Percentiles rank a stretch among this genome's conserved stretches.
Conservation (phyloP, 1,140 invertebrate genomes). For the Bombus ignitus region DNA sequence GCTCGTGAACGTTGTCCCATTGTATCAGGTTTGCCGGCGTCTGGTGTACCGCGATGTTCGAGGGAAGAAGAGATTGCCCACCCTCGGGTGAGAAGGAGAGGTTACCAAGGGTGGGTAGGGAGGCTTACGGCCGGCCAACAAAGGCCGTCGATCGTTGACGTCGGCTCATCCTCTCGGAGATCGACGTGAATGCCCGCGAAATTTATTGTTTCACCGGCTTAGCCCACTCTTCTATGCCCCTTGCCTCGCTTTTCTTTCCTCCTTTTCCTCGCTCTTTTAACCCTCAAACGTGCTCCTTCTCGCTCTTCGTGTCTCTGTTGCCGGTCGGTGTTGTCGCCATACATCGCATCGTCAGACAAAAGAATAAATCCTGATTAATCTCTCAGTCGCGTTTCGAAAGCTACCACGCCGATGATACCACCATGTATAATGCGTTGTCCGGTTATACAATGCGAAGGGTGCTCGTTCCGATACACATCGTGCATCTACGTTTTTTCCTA, state of each 20-base stretch:
- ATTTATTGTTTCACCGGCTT: constrained; percentile 82
- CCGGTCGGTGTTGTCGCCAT: constrained; percentile 45
- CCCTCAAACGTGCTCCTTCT: neutral
- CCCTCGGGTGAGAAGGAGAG: constrained; percentile 37
- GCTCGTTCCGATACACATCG: constrained; percentile 18
- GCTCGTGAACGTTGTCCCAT: constrained; percentile 73
- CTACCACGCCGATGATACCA: constrained; percentile 52
- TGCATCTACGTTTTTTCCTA: neutral
- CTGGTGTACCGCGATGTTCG: constrained; percentile 50
- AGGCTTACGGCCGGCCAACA: constrained; percentile 74
- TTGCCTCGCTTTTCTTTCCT: neutral
- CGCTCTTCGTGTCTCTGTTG: constrained; percentile 21
- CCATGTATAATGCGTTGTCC: constrained; percentile 25
- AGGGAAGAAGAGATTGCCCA: constrained; percentile 37
- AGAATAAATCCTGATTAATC: constrained; percentile 83
- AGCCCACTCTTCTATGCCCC: constrained; percentile 66
- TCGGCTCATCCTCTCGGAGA: constrained; percentile 74
- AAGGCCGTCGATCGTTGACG: constrained; percentile 78
- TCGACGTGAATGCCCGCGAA: constrained; percentile 78
- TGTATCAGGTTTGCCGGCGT: constrained; percentile 74
- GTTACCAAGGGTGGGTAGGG: constrained; percentile 43
- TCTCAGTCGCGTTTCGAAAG: constrained; percentile 76
- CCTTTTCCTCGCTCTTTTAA: neutral
- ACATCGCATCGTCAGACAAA: constrained; percentile 73
- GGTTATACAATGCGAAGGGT: constrained; percentile 5